Base-by-base conservation (phyloP, 92 coral and sea anemone species). In the Diadumene lineata region DNA sequence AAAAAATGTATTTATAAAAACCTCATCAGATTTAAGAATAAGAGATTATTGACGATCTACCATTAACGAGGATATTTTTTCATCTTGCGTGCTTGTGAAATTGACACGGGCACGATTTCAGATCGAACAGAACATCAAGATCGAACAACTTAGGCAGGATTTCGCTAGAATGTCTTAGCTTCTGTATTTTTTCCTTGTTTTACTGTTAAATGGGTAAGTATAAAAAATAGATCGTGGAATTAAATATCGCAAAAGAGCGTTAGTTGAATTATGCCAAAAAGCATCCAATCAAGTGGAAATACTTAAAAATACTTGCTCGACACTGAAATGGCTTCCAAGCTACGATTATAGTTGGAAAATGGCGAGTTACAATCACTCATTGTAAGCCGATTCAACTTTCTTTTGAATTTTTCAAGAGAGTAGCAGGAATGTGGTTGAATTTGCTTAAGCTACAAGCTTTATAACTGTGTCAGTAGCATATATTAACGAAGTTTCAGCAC, bases 291-390 rank as follows among this genome's bases (percentile, higher is more conserved):
- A 56, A 56, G 77, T 72, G 77, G 65, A 72, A 72, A 72, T 38
- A 56, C 64, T 55, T 51, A 29, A 28, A 27, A 34, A n/a, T 26
- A 32, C 74, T 16, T 3, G 46, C 23, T 60, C 30, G 25, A 32
- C 77, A 16, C 23, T 56, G 66, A 72, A 72, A 56, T 3, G 77
- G 77, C 77, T 72, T 56, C 66, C 77, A 32, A 72, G 56, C 65
- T 31, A 16, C 32, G 23, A 63, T 44, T 15, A 46, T 63, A 46
- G 9, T 29, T 22, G 50, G 44, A 58, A 56, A 48, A 43, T 11
- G 24, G 16, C 53, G 48, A 38, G 48, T 38, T 4, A 2, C 31
- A 26, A 60, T 28, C 31, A 68, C 43, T 43, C 13, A 16, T 16
- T 22, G 43, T 17, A 0, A 68, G 25, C 18, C n/a, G 9, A 8